These are phyloP conservation scores for Ctenochaetus hawaiiensis DNA, from an alignment of 2,797 vertebrate species.

Conservation along the genomic window DNA sequence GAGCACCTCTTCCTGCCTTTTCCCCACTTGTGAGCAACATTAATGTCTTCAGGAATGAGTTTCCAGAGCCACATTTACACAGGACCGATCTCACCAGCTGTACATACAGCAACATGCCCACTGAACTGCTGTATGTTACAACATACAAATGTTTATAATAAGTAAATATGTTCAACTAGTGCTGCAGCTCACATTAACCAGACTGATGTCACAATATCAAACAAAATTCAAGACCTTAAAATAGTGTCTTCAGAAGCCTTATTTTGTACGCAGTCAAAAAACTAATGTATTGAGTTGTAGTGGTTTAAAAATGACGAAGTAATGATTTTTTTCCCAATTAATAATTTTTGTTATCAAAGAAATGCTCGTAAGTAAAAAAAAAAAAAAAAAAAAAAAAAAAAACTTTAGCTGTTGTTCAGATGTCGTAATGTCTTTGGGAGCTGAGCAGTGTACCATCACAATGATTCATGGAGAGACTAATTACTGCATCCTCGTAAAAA, in stretches of 20 bases:
- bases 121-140: not conserved
- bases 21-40: not conserved
- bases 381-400: too few species aligned
- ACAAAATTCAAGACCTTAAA: not conserved
- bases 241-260: not conserved
- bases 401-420: not conserved
- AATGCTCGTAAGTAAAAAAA: too few species aligned
- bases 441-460: not conserved
- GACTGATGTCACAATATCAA: not conserved
- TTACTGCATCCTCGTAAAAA: slow-evolving; percentile 17
- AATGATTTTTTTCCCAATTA: too few species aligned
- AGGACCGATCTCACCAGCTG: not conserved
- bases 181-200: not conserved
- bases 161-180: not conserved
- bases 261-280: too few species aligned
- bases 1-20: slow-evolving; percentile 48
- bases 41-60: not conserved
- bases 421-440: not conserved
- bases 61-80: not conserved
- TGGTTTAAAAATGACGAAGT: too few species aligned
- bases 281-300: too few species aligned
- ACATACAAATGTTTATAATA: not conserved
- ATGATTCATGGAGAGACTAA: not conserved
- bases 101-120: not conserved
- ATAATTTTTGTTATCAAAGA: too few species aligned